These are phyloP conservation scores for Leucophenga montana DNA, from an alignment of 2,888 invertebrate genomes.

Conservation along the genomic window DNA sequence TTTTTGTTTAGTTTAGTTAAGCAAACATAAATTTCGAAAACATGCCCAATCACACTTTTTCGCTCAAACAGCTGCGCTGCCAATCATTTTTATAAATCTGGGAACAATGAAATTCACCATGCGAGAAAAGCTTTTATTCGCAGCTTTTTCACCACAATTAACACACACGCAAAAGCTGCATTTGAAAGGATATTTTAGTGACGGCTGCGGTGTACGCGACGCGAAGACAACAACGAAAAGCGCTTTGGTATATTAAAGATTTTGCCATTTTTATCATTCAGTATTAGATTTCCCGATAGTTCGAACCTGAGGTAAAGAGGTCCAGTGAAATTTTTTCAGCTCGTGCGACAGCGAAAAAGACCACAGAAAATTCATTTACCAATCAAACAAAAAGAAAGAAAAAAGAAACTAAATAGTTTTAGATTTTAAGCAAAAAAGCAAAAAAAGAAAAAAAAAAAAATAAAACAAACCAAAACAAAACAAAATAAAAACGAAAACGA, in stretches of 20 bases:
- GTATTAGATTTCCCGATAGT: conserved; percentile 69
- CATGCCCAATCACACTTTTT: too few relatives aligned
- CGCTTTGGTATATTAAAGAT: conserved; percentile 49
- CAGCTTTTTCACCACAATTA: conserved; percentile 28
- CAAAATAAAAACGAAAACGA: conserved; percentile 27
- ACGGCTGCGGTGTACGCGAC: too few relatives aligned
- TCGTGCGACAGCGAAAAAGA: neutral
- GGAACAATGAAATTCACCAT: too few relatives aligned
- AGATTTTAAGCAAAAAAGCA: neutral
- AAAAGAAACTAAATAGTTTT: conserved; percentile 11
- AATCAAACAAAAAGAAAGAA: conserved; percentile 29
- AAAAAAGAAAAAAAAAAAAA: conserved; percentile 21
- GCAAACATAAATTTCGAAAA: too few relatives aligned
- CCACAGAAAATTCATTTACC: neutral
- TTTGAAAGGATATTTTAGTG: conserved; percentile 45
- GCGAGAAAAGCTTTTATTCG: conserved; percentile 22
- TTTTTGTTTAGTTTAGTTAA: too few relatives aligned
- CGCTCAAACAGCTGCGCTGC: too few relatives aligned
- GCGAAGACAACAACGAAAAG: conserved; percentile 42
- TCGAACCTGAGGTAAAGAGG: conserved; percentile 60
- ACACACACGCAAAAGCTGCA: conserved; percentile 39
- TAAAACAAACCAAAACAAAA: conserved; percentile 13
- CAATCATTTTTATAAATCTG: too few relatives aligned
- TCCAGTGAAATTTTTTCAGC: conserved; percentile 10
- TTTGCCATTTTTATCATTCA: conserved; percentile 66